A percentile compares a stretch with the other conserved stretches of the same genome.
These are phyloP conservation scores for Montifringilla adamsi DNA, from an alignment of 2,113 vertebrate genomes.

Conservation along the genomic window DNA sequence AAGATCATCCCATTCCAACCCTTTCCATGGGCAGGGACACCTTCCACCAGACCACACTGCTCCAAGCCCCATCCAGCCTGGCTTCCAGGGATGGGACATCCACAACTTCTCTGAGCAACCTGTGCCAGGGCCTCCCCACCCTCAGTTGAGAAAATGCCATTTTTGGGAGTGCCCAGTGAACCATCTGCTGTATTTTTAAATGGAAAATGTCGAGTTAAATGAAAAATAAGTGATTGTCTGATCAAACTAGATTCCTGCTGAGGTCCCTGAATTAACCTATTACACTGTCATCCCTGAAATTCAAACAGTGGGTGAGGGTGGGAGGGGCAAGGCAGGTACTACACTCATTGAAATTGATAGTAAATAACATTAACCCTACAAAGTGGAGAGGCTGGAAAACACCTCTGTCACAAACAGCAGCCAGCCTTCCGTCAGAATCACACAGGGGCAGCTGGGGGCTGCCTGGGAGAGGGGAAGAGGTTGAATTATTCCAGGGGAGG, in stretches of 20 bases:
- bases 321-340: no score
- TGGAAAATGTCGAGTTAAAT: neutral
- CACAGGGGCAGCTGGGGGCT: neutral
- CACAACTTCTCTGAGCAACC: neutral
- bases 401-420: neutral
- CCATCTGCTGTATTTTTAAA: neutral
- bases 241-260: neutral
- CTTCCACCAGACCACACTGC: neutral
- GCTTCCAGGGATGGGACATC: neutral
- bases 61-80: neutral
- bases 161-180: fast-evolving
- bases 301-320: neutral
- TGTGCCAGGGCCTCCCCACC: neutral
- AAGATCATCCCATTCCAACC: neutral
- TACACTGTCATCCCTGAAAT: neutral
- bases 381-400: neutral
- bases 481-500: neutral
- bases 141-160: neutral
- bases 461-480: neutral
- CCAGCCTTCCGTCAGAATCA: neutral
- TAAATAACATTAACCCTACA: neutral
- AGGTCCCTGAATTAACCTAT: neutral
- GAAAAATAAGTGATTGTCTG: neutral
- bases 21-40: neutral
- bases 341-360: neutral